phyloP scores from a whole-genome alignment of 2,797 vertebrate genomes.

The Chiloscyllium punctatum region DNA sequence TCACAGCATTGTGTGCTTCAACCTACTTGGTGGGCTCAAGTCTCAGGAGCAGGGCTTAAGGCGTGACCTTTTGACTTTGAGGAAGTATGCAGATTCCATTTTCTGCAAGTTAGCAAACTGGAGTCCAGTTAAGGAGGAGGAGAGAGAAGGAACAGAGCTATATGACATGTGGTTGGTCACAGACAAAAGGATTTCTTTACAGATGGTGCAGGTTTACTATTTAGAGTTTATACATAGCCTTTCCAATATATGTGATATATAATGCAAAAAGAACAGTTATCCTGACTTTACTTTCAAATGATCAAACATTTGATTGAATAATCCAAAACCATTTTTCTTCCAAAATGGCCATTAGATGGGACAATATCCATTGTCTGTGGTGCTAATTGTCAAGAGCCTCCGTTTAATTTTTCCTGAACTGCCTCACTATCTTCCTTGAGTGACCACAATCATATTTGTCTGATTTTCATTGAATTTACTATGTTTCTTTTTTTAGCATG shows the following conservation, averaged over 20 bases:
- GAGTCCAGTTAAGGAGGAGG: not conserved
- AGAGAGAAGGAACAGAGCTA: not conserved
- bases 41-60: not conserved
- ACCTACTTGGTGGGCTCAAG: not conserved
- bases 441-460: not conserved
- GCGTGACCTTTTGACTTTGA: too few relatives aligned
- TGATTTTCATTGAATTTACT: not conserved
- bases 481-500: not conserved
- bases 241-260: not conserved
- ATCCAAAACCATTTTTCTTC: not conserved
- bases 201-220: not conserved
- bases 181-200: not conserved
- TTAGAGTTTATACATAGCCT: not conserved
- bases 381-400: not conserved
- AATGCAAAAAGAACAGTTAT: not conserved
- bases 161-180: not conserved
- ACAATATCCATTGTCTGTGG: not conserved
- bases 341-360: not conserved
- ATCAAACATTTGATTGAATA: not conserved
- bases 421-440: not conserved
- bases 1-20: not conserved
- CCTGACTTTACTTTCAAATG: not conserved
- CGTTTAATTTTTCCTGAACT: not conserved
- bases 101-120: not conserved
- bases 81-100: not conserved